A percentile compares a stretch with the other conserved stretches of the same genome.
Conservation (phyloP, 2,113 vertebrate species). For the Glaucidium brasilianum region DNA sequence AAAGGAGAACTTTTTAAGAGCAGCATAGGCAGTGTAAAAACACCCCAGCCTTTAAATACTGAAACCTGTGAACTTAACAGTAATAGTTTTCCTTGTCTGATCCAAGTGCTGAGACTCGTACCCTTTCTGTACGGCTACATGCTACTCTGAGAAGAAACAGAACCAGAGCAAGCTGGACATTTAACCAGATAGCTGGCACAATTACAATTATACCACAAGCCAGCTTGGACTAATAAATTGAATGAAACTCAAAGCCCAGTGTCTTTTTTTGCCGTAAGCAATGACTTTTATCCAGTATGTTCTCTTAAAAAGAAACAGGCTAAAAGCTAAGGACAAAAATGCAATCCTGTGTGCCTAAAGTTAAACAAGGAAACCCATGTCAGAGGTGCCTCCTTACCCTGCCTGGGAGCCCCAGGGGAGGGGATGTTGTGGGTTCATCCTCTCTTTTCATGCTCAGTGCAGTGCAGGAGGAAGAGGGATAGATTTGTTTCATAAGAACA, state of each 20-base stretch:
- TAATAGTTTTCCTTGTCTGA: neutral
- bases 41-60: neutral
- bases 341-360: neutral
- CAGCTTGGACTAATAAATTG: slow-evolving; percentile 59
- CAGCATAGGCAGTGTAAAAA: neutral
- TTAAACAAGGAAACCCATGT: neutral
- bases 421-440: neutral
- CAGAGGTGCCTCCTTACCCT: neutral
- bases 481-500: neutral
- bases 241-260: slow-evolving; percentile 40
- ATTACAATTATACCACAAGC: slow-evolving; percentile 16
- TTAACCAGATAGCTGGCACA: slow-evolving; percentile 31
- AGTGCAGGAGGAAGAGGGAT: neutral
- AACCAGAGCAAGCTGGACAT: neutral
- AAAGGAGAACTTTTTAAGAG: neutral
- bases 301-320: slow-evolving; percentile 59
- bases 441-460: neutral
- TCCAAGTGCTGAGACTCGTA: neutral
- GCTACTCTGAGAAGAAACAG: neutral
- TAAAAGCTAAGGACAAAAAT: slow-evolving; percentile 30
- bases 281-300: slow-evolving; percentile 51
- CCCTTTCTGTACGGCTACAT: neutral
- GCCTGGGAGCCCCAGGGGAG: neutral
- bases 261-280: slow-evolving; percentile 33
- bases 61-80: neutral